Evolutionary conservation across 2,888 invertebrate species (phyloP), one percentile per base, ranked within the genome.

Genomic region (Leptarthrus brevirostris): DNA sequence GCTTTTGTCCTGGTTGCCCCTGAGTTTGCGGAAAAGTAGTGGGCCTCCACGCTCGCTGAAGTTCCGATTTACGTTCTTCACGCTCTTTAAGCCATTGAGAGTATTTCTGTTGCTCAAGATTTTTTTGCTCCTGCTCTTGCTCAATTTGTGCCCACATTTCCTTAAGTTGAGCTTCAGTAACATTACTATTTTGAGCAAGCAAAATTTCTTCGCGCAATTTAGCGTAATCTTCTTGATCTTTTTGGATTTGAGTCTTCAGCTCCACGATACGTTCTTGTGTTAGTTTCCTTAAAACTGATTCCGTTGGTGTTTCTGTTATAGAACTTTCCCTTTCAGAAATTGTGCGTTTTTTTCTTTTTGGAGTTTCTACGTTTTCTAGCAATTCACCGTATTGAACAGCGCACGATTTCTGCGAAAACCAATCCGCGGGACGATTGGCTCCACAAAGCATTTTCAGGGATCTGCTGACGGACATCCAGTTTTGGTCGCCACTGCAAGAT

Each of bases 371-470:
- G 83, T 92, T 91, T 80, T 94, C 94, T 16, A 96, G 83, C 5
- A 96, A 83, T 18, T 90, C 90, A 12, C 92, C 92, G 84, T 96
- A 97, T 81, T 97, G 97, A 0, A 93, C 90, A 0, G 96, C 96
- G 86, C 97, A 97, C 78, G 92, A 92, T 84, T 93, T 93, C 81
- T 94, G 95, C 0, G 95, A 95, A 82, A 95, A 96, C 95, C 94
- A 96, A 81, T 93, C 96, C 0, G 88, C 85, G 0, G 92, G 93
- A 74, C 94, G 86, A 78, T 90, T 91, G 53, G 91, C 87, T 79
- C 94, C 94, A 12, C 90, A 90, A 78, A 92, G 91, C 12, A 92
- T 89, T 86, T 93, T 93, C 8, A 96, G 84, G 0, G 92, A 89
- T 44, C 94, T 86, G 58, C 94, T 94, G 1, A 95, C 95, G 0